Percentiles rank a stretch among this genome's conserved stretches.
Conservation (phyloP, 2,888 invertebrate genomes). For the Anoncus sp. region DNA sequence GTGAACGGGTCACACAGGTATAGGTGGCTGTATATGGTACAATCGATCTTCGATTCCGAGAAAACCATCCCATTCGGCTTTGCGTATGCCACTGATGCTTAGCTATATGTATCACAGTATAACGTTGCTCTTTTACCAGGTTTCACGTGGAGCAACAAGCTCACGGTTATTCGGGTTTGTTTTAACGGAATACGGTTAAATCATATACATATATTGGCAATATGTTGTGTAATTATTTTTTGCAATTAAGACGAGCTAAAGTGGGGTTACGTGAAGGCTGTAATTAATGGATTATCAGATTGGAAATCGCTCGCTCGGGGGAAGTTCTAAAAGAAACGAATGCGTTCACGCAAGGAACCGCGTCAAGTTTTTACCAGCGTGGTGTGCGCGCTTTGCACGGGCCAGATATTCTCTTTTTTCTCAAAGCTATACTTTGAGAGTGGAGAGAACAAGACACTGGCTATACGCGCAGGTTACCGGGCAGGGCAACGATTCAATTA, state of each 20-base stretch:
- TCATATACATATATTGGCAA: constrained; percentile 45
- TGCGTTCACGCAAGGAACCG: constrained; percentile 23
- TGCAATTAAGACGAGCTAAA: constrained; percentile 47
- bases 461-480: constrained; percentile 45
- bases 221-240: constrained; percentile 57
- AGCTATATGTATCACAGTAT: too few relatives aligned
- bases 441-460: constrained; percentile 15
- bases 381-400: constrained; percentile 21
- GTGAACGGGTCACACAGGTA: constrained; percentile 29
- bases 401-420: constrained; percentile 15
- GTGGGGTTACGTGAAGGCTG: constrained; percentile 9
- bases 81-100: neutral
- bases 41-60: constrained; percentile 36
- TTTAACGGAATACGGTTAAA: constrained; percentile 41
- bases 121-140: neutral
- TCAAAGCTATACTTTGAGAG: constrained; percentile 20
- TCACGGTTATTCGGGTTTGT: constrained; percentile 29
- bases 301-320: constrained; percentile 39
- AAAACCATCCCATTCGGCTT: constrained; percentile 26
- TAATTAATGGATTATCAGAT: constrained; percentile 62
- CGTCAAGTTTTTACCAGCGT: constrained; percentile 23
- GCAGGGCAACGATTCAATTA: constrained; percentile 67
- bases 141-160: neutral
- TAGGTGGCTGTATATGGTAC: neutral
- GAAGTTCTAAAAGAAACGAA: constrained; percentile 31